Conservation (phyloP, 2,113 vertebrate species). For the Sigmodon hispidus region DNA sequence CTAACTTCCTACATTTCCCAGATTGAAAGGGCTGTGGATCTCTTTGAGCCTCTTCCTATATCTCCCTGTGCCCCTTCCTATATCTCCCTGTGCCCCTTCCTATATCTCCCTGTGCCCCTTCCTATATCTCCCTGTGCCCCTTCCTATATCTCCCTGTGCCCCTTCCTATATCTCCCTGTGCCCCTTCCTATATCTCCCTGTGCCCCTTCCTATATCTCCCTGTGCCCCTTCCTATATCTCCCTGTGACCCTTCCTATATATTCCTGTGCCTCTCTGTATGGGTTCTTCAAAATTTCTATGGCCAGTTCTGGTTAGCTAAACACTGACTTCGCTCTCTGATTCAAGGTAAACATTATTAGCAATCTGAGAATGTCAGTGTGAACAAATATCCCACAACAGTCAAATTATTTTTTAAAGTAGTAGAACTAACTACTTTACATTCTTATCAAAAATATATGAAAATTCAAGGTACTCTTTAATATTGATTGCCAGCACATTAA, state of each 20-base stretch:
- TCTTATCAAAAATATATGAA: neutral
- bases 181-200: neutral
- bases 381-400: neutral
- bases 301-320: neutral
- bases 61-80: neutral
- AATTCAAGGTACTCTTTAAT: neutral
- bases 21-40: neutral
- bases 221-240: neutral
- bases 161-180: too few species aligned
- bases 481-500: neutral
- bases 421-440: neutral
- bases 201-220: neutral
- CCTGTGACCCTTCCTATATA: neutral
- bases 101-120: neutral
- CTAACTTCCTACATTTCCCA: neutral
- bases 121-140: too few species aligned
- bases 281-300: neutral
- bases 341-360: neutral
- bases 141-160: neutral
- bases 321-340: neutral
- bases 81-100: too few species aligned
- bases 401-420: neutral
- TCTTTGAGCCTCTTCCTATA: neutral
- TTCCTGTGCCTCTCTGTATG: neutral
- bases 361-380: neutral